Evolutionary conservation across 2,797 vertebrate genomes (phyloP).

Genomic region (Allobates femoralis): DNA sequence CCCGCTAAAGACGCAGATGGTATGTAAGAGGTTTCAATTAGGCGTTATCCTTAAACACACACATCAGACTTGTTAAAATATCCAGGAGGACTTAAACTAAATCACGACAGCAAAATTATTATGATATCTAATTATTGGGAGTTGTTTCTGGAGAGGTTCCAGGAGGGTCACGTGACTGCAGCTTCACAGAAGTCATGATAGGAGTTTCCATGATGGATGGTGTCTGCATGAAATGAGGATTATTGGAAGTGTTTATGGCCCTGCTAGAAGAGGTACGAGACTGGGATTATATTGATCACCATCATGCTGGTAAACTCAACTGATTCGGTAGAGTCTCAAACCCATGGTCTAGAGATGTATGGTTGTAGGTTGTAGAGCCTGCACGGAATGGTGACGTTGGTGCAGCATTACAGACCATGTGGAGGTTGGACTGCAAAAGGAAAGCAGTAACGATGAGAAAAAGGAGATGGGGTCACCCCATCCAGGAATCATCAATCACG

Average conservation of each 20-base stretch:
- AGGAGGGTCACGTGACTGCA: neutral
- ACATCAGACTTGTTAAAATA: conserved; percentile 46
- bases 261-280: neutral
- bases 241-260: neutral
- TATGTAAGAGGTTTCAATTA: conserved; percentile 50
- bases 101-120: conserved; percentile 35
- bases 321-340: too few species aligned
- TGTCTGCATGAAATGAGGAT: too few species aligned
- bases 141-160: conserved; percentile 21
- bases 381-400: too few species aligned
- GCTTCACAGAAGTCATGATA: neutral
- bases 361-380: too few species aligned
- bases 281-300: neutral
- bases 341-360: too few species aligned
- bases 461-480: too few species aligned
- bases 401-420: too few species aligned
- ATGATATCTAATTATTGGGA: conserved; percentile 26
- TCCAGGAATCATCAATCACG: too few species aligned
- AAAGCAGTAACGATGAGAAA: too few species aligned
- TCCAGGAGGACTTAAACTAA: conserved; percentile 35
- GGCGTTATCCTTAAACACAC: conserved; percentile 38
- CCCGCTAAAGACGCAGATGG: conserved; percentile 18
- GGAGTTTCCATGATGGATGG: neutral
- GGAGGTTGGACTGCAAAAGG: too few species aligned
- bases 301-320: too few species aligned